Conservation (phyloP, 2,797 vertebrate genomes). For the Hippoglossus hippoglossus region DNA sequence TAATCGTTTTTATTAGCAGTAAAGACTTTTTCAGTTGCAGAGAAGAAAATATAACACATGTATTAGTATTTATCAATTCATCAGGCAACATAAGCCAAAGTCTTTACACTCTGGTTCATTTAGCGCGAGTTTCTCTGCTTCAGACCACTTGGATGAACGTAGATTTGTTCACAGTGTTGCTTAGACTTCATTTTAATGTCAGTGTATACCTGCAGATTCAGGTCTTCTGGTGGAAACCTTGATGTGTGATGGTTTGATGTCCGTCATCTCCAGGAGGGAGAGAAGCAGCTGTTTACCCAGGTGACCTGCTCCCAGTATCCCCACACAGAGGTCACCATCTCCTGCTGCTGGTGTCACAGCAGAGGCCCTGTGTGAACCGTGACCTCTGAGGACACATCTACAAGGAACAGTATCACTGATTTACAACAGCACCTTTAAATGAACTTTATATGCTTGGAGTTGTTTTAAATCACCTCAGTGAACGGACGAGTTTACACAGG, state of each 20-base stretch:
- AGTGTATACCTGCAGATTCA: slow-evolving; percentile 73
- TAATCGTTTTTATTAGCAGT: too few relatives aligned
- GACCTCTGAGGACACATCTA: slow-evolving; percentile 25
- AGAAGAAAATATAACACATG: not conserved
- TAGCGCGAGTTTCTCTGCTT: not conserved
- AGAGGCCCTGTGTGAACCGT: slow-evolving; percentile 1
- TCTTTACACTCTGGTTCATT: not conserved
- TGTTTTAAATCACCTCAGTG: slow-evolving; percentile 72
- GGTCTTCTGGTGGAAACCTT: slow-evolving; percentile 83
- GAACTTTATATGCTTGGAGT: too few relatives aligned
- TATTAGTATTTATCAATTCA: not conserved
- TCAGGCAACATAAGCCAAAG: too few relatives aligned
- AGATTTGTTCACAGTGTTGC: too few relatives aligned
- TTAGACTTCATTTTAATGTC: too few relatives aligned
- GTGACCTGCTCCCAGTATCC: slow-evolving; percentile 85
- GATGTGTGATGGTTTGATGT: slow-evolving; percentile 69
- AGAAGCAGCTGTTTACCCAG: slow-evolving; percentile 83
- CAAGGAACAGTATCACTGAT: not conserved
- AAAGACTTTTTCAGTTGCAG: not conserved
- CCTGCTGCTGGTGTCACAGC: not conserved
- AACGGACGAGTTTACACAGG: slow-evolving; percentile 74
- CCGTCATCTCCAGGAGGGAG: slow-evolving; percentile 69
- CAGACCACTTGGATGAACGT: not conserved
- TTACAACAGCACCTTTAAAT: too few relatives aligned
- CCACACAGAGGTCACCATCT: slow-evolving; percentile 67